These are phyloP conservation scores for Pangasius larnaudii DNA, from an alignment of 2,797 vertebrate genomes.

Conservation along the genomic window DNA sequence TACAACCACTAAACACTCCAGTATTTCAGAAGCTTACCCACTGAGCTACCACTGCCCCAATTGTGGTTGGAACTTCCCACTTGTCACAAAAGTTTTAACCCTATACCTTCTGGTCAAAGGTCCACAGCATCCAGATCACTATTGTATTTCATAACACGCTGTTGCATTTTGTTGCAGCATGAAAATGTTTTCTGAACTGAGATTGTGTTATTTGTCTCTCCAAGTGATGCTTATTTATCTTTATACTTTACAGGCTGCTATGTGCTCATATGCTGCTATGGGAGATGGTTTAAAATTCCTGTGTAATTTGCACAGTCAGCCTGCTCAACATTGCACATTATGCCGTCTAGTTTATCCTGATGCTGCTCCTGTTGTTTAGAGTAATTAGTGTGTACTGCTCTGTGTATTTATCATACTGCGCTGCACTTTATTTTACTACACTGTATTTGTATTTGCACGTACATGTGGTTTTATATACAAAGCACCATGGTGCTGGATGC, in stretches of 20 bases:
- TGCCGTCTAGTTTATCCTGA: neutral
- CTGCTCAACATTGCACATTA: neutral
- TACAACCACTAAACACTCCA: neutral
- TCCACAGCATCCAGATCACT: neutral
- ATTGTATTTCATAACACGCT: neutral
- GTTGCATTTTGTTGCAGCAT: neutral
- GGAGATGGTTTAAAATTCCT: neutral
- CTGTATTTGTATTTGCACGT: neutral
- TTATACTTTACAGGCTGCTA: neutral
- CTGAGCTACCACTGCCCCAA: neutral
- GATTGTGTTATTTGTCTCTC: neutral
- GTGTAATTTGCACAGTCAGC: neutral
- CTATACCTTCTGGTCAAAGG: neutral
- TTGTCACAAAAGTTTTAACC: neutral
- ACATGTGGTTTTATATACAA: neutral
- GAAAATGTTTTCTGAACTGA: neutral
- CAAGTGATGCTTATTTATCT: neutral
- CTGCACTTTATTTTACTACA: neutral
- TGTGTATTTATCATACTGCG: neutral
- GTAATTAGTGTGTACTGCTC: conserved; percentile 12
- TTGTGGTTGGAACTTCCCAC: neutral
- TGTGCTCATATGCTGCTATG: too few relatives aligned
- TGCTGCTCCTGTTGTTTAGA: neutral
- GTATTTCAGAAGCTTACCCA: neutral
- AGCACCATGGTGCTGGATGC: neutral